A percentile compares a stretch with the other conserved stretches of the same genome.
phyloP scores from a whole-genome alignment of 2,888 invertebrate species.

The Escarpia spicata region DNA sequence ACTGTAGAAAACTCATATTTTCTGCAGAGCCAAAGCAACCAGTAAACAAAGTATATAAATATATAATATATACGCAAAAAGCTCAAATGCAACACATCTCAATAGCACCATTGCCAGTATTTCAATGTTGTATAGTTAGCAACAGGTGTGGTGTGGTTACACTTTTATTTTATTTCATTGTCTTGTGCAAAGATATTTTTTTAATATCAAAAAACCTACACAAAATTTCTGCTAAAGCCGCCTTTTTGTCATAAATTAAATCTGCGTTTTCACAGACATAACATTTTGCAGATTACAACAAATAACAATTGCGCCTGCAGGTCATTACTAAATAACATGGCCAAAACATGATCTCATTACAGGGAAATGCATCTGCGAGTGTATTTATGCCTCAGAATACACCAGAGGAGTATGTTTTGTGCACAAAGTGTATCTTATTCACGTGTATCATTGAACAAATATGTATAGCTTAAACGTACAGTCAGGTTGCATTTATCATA shows the following conservation, averaged over 20 bases:
- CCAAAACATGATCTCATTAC: too few relatives aligned
- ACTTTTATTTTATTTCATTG: neutral
- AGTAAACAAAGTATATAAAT: constrained; percentile 16
- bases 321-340: too few relatives aligned
- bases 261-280: neutral
- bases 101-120: neutral
- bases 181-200: neutral
- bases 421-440: too few relatives aligned
- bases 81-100: neutral
- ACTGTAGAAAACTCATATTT: neutral
- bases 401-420: too few relatives aligned
- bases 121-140: neutral
- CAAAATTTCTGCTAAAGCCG: neutral
- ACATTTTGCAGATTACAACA: neutral
- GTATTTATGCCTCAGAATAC: too few relatives aligned
- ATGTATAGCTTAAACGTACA: too few relatives aligned
- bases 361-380: too few relatives aligned
- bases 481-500: too few relatives aligned
- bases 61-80: constrained; percentile 13
- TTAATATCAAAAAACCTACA: neutral
- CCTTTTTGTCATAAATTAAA: neutral
- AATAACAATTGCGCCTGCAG: neutral
- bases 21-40: constrained; percentile 1
- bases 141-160: neutral
- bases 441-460: too few relatives aligned